Base-by-base conservation (phyloP, 2,888 invertebrate species). In the Smittia aterrima region DNA sequence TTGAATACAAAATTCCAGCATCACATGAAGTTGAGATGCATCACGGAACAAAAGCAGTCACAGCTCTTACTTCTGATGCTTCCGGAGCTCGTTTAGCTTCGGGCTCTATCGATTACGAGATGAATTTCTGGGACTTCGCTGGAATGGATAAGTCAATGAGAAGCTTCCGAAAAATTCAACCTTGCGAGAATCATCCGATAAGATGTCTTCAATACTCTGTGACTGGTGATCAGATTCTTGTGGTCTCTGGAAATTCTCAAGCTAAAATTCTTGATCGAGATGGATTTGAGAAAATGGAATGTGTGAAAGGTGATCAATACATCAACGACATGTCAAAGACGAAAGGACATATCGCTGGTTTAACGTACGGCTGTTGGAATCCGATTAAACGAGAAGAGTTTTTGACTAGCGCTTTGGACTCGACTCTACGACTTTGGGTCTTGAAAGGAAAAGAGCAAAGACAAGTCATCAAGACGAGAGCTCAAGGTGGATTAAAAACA, bases 81-180 rank as follows among this genome's bases (percentile, higher is more conserved):
- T 93, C 96, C 1, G 99, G 98, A 0, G 95, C 97, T 0, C 86
- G 98, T 0, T 79, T 87, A 47, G 91, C 94, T 0, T 91, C 93
- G 0, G 99, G 99, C 0, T 95, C 97, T 0, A 89, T 95, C 25
- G 98, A 99, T 82, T 99, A 97, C 82, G 96, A 97, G 78, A 92
- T 99, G 1, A 92, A 92, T 72, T 93, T 99, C 78, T 99, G 96
- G 96, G 99, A 99, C 81, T 99, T 99, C 85, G 95, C 96, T 76
- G 98, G 98, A 2, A 98, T 99, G 97, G 97, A 98, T 81, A 89
- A 93, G 0, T 89, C 92, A 0, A 87, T 96, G 85, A 89, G 92
- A 71, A 93, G 96, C 66, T 99, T 98, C 81, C 88, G 98, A 22
- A 92, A 92, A 0, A 85, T 97, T n/a, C 92, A 93, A 77, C 98